These are phyloP conservation scores for Xylophagus ater DNA, from an alignment of 2,888 invertebrate genomes.

Conservation along the genomic window DNA sequence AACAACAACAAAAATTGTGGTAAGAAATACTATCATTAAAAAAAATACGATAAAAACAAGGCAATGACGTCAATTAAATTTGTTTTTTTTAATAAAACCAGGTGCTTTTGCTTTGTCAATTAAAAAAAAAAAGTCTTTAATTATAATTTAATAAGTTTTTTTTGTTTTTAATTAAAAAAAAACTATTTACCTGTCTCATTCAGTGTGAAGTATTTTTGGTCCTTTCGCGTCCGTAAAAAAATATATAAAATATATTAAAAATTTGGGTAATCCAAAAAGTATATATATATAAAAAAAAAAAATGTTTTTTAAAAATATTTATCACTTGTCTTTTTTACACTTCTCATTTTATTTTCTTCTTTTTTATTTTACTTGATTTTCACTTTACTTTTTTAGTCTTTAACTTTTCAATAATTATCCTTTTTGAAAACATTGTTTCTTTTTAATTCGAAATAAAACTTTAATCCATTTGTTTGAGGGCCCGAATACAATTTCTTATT, in stretches of 20 bases:
- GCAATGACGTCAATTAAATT: too few relatives aligned
- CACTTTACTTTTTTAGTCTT: too few relatives aligned
- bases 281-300: background rate
- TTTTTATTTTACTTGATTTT: too few relatives aligned
- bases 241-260: background rate
- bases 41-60: too few relatives aligned
- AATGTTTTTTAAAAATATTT: background rate
- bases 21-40: too few relatives aligned
- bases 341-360: background rate
- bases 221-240: conserved; percentile 5
- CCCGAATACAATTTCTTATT: background rate
- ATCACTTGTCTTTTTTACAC: background rate
- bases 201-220: conserved; percentile 13
- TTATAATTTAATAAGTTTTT: too few relatives aligned
- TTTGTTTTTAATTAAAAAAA: too few relatives aligned
- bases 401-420: too few relatives aligned
- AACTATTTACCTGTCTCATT: conserved; percentile 17
- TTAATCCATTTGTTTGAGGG: background rate
- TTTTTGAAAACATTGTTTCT: background rate
- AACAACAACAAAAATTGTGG: too few relatives aligned
- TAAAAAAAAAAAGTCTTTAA: too few relatives aligned
- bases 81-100: too few relatives aligned
- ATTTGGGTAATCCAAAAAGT: conserved; percentile 1
- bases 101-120: too few relatives aligned
- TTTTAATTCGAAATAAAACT: background rate